These are phyloP conservation scores for Mormyrus hasselquistii DNA, from an alignment of 2,797 vertebrate genomes.

Conservation along the genomic window DNA sequence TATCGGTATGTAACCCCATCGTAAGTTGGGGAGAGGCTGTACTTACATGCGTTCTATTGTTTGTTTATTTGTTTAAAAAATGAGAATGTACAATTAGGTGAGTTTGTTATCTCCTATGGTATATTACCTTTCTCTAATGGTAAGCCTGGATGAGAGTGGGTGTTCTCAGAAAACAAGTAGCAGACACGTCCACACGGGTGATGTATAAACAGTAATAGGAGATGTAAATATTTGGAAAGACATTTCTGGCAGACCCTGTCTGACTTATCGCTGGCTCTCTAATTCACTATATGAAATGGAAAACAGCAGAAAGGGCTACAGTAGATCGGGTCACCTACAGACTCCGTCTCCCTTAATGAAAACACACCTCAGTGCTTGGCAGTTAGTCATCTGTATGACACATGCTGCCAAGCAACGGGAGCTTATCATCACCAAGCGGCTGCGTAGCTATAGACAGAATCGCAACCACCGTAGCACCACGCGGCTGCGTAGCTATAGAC, in stretches of 20 bases:
- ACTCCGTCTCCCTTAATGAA: not conserved
- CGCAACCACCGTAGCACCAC: not conserved
- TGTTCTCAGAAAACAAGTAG: conserved; percentile 29
- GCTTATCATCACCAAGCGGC: not conserved
- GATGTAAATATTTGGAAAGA: conserved; percentile 72
- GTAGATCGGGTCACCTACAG: not conserved
- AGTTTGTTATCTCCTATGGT: not conserved
- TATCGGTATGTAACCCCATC: not conserved
- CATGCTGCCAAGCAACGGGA: not conserved
- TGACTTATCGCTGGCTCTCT: not conserved
- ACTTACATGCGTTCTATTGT: not conserved
- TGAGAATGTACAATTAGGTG: not conserved
- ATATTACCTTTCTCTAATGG: conserved; percentile 18
- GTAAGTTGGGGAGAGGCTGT: not conserved
- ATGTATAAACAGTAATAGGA: conserved; percentile 62
- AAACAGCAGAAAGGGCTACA: not conserved
- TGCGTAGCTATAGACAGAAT: not conserved
- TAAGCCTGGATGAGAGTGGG: not conserved
- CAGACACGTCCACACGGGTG: conserved; percentile 26
- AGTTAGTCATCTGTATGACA: conserved; percentile 15
- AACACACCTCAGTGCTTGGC: not conserved
- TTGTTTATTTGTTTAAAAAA: not conserved
- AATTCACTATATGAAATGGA: conserved; percentile 19
- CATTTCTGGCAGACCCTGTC: conserved; percentile 55
- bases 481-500: no score